Evolutionary conservation across 2,113 vertebrate species (phyloP).

Genomic region (Ptilonorhynchus violaceus): DNA sequence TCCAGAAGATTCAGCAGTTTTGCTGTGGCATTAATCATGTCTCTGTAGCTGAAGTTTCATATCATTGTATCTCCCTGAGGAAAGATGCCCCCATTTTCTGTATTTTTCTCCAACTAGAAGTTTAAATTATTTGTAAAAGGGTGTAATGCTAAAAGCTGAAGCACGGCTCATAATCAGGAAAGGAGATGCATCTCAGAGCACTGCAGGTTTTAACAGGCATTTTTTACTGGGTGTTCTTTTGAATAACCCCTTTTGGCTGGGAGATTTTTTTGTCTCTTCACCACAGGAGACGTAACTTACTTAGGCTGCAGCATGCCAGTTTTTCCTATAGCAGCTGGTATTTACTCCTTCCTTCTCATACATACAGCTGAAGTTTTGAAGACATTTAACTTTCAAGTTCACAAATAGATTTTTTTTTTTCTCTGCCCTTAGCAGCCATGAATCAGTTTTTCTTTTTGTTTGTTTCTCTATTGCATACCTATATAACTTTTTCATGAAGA

Average conservation of each 20-base stretch:
- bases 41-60: neutral
- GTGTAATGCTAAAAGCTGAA: neutral
- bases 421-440: neutral
- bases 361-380: neutral
- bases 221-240: neutral
- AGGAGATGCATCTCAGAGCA: neutral
- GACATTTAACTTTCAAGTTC: neutral
- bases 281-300: neutral
- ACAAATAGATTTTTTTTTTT: neutral
- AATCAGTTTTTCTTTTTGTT: neutral
- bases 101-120: neutral
- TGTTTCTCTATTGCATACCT: neutral
- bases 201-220: neutral
- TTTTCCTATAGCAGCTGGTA: neutral
- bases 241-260: neutral
- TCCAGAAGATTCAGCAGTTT: neutral
- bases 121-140: neutral
- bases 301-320: neutral
- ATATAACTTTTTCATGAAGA: neutral
- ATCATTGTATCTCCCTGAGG: neutral
- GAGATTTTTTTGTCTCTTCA: neutral
- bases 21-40: neutral
- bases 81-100: fast-evolving
- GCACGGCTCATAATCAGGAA: neutral
- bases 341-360: neutral